Percentiles rank a stretch among this genome's conserved stretches.
phyloP scores from a whole-genome alignment of 2,797 vertebrate genomes.

The Tachyglossus aculeatus region DNA sequence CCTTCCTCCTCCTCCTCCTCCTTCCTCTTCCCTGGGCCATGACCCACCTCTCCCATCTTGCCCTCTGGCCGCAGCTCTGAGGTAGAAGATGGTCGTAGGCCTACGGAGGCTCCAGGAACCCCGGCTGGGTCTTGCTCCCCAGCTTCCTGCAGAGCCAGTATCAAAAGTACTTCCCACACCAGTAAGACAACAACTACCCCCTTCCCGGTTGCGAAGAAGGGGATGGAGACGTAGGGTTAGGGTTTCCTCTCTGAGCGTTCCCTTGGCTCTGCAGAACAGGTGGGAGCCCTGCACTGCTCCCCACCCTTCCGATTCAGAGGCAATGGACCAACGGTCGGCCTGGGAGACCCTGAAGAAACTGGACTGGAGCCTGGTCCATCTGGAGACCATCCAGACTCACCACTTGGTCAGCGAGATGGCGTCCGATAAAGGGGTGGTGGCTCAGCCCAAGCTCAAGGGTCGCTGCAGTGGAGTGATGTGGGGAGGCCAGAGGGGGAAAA shows the following conservation, averaged over 20 bases:
- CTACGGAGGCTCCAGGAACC: slow-evolving; percentile 87
- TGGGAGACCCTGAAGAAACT: slow-evolving; percentile 91
- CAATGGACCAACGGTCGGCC: slow-evolving; percentile 89
- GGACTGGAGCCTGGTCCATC: slow-evolving; percentile 92
- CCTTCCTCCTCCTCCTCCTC: rapidly evolving
- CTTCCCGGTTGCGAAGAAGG: too few relatives aligned
- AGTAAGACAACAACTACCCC: slow-evolving; percentile 92
- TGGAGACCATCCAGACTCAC: slow-evolving; percentile 93
- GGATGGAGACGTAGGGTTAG: too few relatives aligned
- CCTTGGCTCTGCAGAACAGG: too few relatives aligned
- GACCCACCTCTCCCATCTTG: background rate
- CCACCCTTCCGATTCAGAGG: slow-evolving; percentile 74
- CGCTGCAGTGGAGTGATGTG: background rate
- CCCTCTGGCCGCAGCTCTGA: slow-evolving; percentile 77
- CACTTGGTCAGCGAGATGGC: slow-evolving; percentile 95
- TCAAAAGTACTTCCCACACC: slow-evolving; percentile 92
- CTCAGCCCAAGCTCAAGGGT: background rate
- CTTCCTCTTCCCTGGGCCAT: background rate
- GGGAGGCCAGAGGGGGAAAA: rapidly evolving
- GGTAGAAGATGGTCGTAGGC: slow-evolving; percentile 86
- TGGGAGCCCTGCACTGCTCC: background rate
- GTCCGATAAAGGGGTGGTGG: slow-evolving; percentile 85
- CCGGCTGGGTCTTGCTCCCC: slow-evolving; percentile 87
- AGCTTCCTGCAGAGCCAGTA: slow-evolving; percentile 86
- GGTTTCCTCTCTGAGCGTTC: too few relatives aligned